A percentile compares a stretch with the other conserved stretches of the same genome.
These are phyloP conservation scores for Chaetorhynchus papuensis DNA, from an alignment of 2,113 vertebrate genomes.

Conservation along the genomic window DNA sequence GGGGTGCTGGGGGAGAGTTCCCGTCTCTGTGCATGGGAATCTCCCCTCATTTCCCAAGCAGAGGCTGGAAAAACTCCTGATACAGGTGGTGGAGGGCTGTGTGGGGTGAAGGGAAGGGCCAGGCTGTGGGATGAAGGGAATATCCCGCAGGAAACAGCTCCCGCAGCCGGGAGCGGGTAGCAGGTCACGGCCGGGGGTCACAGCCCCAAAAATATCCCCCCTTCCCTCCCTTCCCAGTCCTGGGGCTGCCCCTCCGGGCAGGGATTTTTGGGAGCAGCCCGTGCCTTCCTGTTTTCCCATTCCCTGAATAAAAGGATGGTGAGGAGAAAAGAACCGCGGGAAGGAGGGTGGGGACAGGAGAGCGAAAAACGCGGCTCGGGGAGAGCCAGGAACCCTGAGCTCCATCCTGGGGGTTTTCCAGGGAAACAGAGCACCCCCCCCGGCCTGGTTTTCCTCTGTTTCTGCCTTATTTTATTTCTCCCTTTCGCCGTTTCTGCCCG, in stretches of 20 bases:
- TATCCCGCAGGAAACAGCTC: not conserved
- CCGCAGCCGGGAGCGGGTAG: not conserved
- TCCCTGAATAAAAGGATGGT: not conserved
- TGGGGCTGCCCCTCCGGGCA: not conserved
- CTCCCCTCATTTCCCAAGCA: not conserved
- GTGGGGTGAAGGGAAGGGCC: not conserved
- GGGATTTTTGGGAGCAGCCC: not conserved
- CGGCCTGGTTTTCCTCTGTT: accelerated
- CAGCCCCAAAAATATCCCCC: not conserved
- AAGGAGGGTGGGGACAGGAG: accelerated
- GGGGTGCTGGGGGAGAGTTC: accelerated
- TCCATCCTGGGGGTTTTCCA: not conserved
- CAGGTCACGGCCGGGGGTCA: accelerated
- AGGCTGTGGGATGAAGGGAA: not conserved
- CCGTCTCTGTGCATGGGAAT: accelerated
- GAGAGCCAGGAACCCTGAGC: not conserved
- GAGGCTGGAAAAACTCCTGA: not conserved
- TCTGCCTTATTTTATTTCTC: not conserved
- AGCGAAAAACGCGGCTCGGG: accelerated
- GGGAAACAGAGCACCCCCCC: not conserved
- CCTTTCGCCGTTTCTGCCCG: not conserved
- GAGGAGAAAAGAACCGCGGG: not conserved
- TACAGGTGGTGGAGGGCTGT: accelerated
- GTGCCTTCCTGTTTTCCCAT: accelerated
- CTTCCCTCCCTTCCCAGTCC: accelerated